Percentiles rank a stretch among this genome's conserved stretches.
Evolutionary conservation across 2,888 invertebrate species (phyloP).

Genomic region (Cephus pygmeus): DNA sequence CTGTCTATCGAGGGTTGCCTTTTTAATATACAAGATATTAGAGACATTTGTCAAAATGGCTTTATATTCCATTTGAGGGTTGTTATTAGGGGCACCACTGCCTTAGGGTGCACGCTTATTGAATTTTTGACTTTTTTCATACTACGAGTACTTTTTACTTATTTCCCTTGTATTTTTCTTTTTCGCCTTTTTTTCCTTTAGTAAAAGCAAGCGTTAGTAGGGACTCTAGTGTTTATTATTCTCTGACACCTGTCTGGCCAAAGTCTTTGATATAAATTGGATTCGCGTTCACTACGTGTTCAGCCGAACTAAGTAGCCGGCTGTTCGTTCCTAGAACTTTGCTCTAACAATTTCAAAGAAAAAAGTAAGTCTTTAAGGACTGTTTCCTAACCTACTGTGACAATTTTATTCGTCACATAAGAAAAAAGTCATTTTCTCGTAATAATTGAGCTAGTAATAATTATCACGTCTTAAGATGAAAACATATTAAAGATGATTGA

Average conservation of each 20-base stretch:
- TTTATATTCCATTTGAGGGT: background rate
- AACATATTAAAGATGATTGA: background rate
- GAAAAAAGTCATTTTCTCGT: background rate
- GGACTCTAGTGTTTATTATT: background rate
- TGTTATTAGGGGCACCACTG: background rate
- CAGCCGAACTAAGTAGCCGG: background rate
- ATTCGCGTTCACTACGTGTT: background rate
- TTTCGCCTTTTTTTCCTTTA: background rate
- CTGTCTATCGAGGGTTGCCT: background rate
- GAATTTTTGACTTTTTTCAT: background rate
- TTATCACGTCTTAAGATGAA: background rate
- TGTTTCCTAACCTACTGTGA: background rate
- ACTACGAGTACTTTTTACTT: background rate
- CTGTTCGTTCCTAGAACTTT: background rate
- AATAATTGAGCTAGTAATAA: background rate
- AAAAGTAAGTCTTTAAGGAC: background rate
- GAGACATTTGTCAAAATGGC: background rate
- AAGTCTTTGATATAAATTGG: background rate
- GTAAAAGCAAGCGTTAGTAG: background rate
- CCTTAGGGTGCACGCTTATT: background rate
- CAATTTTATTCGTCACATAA: background rate
- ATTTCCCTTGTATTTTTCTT: background rate
- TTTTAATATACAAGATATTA: background rate
- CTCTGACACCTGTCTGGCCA: background rate
- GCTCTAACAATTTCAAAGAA: background rate